A percentile compares a stretch with the other conserved stretches of the same genome.
These are phyloP conservation scores for Mugil cephalus DNA, from an alignment of 2,113 vertebrate species.

Conservation along the genomic window DNA sequence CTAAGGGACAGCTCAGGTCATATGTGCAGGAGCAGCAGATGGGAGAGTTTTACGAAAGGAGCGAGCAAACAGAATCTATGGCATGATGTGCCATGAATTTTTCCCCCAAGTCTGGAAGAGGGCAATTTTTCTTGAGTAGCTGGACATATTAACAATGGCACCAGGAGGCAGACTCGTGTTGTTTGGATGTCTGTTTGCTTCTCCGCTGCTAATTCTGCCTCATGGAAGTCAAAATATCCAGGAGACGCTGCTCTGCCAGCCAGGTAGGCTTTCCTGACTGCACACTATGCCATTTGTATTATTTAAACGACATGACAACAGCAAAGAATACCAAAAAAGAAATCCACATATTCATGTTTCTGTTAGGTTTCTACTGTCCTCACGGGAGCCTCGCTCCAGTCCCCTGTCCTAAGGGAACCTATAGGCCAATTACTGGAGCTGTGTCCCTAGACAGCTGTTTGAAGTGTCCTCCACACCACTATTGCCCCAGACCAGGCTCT, in stretches of 20 bases:
- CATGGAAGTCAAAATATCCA: conserved; percentile 40
- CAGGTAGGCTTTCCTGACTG: conserved; percentile 72
- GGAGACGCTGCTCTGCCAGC: conserved; percentile 61
- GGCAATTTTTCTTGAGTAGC: background rate
- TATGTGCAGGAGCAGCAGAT: background rate
- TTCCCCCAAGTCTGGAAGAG: background rate
- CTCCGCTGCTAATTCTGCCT: conserved; percentile 26
- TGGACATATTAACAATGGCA: conserved; percentile 23
- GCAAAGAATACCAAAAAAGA: background rate
- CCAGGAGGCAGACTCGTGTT: conserved; percentile 11
- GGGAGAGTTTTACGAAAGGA: conserved; percentile 11
- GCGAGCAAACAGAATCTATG: background rate
- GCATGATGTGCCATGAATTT: background rate
- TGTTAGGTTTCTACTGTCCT: conserved; percentile 87
- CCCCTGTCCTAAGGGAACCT: conserved; percentile 89
- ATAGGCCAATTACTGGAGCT: conserved; percentile 65
- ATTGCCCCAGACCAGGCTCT: conserved; percentile 83
- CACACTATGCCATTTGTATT: background rate
- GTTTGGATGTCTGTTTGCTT: conserved; percentile 29
- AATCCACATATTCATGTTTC: background rate
- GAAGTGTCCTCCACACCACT: conserved; percentile 86
- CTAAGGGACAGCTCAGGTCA: conserved; percentile 1
- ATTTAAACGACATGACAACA: background rate
- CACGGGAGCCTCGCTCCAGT: conserved; percentile 56
- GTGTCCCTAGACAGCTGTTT: conserved; percentile 72